phyloP scores from a whole-genome alignment of 2,797 vertebrate species.

The Phalanger gymnotis region DNA sequence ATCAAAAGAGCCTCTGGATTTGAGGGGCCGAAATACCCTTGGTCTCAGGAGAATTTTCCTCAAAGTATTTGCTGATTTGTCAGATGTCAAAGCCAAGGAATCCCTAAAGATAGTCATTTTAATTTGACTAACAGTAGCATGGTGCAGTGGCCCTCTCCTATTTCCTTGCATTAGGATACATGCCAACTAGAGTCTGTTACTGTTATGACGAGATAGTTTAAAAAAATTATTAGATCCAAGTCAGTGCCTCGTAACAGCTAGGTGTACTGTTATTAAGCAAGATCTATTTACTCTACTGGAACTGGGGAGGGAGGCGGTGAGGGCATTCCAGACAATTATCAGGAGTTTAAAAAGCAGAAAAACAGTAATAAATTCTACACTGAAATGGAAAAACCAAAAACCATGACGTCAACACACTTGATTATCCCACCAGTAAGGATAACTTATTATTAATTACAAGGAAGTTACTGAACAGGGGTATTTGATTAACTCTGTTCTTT shows the following conservation, averaged over 20 bases:
- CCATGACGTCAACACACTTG: fast-evolving
- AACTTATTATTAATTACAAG: neutral
- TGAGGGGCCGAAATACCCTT: neutral
- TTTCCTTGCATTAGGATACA: fast-evolving
- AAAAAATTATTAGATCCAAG: neutral
- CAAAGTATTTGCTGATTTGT: neutral
- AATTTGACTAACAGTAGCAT: neutral
- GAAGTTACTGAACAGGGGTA: neutral
- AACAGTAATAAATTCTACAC: fast-evolving
- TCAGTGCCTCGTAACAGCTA: neutral
- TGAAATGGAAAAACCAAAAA: fast-evolving
- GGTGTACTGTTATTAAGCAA: neutral
- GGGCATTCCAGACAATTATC: neutral
- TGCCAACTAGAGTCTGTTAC: no score
- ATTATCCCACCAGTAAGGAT: fast-evolving
- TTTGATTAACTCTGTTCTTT: neutral
- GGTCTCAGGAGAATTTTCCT: neutral
- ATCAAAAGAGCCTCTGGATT: neutral
- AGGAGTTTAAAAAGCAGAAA: neutral
- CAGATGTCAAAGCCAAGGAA: neutral
- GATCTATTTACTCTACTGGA: neutral
- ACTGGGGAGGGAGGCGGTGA: no score
- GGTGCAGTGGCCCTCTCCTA: no score
- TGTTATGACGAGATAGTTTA: neutral
- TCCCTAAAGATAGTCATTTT: neutral